These are phyloP conservation scores for Druon quercuslanigerum DNA, from an alignment of 1,140 invertebrate genomes.

Conservation along the genomic window DNA sequence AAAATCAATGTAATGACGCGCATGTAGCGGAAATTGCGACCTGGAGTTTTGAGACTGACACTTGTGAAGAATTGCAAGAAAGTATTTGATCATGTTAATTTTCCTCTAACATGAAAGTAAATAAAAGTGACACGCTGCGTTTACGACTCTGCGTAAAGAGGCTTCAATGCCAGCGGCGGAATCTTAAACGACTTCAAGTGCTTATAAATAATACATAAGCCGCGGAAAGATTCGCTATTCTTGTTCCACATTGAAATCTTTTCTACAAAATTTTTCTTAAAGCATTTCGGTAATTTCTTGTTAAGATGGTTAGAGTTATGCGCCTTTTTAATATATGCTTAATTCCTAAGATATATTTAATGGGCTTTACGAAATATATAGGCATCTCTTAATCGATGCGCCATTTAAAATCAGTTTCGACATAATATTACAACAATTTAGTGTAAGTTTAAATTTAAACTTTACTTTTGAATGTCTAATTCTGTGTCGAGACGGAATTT, in stretches of 20 bases:
- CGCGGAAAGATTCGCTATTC: slow-evolving; percentile 33
- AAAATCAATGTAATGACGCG: neutral
- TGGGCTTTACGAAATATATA: too few species aligned
- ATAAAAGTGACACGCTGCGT: slow-evolving; percentile 40
- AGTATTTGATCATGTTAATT: slow-evolving; percentile 58
- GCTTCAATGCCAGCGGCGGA: slow-evolving; percentile 33
- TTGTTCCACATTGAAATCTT: slow-evolving; percentile 10
- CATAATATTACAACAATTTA: too few species aligned
- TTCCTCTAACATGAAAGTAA: slow-evolving; percentile 51
- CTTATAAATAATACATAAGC: slow-evolving; percentile 53
- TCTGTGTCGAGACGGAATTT: too few species aligned
- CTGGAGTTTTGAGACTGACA: neutral
- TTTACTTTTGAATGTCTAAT: too few species aligned
- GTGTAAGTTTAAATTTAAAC: too few species aligned
- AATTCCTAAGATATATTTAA: too few species aligned
- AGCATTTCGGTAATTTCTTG: neutral
- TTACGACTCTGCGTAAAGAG: slow-evolving; percentile 32
- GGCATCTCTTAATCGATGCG: too few species aligned
- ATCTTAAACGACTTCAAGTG: slow-evolving; percentile 34
- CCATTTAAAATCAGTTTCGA: too few species aligned
- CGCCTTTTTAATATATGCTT: too few species aligned
- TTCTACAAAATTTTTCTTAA: neutral
- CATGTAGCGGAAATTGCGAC: neutral
- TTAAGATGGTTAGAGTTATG: neutral
- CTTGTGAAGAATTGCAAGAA: slow-evolving; percentile 25